These are phyloP conservation scores for Lepidurus couesii DNA, from an alignment of 1,140 invertebrate genomes.

Conservation along the genomic window DNA sequence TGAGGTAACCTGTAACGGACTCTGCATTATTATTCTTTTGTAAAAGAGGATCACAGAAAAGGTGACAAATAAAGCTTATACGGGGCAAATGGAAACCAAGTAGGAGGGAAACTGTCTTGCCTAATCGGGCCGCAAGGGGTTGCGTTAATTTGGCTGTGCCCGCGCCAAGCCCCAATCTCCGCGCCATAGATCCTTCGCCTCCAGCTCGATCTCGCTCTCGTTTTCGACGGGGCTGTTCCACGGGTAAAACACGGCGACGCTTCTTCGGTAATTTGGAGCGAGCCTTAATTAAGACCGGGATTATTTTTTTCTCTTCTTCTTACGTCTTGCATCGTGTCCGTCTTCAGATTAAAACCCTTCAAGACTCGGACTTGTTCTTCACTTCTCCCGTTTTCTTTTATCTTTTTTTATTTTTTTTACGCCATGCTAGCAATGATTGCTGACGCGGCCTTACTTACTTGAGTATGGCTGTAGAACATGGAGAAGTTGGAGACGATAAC, in stretches of 20 bases:
- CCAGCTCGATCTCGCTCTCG: conserved; percentile 1
- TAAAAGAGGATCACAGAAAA: not conserved
- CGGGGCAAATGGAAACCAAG: not conserved
- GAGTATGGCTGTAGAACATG: conserved; percentile 88
- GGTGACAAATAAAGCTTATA: not conserved
- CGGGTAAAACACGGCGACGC: conserved; percentile 69
- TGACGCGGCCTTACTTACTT: conserved; percentile 49
- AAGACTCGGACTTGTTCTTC: not conserved
- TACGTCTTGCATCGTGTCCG: not conserved
- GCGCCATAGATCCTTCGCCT: conserved; percentile 17
- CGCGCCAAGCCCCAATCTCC: conserved; percentile 26
- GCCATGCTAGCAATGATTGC: not conserved
- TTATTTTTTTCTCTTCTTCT: not conserved
- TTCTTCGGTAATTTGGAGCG: conserved; percentile 83
- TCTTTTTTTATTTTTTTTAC: not conserved
- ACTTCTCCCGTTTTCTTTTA: conserved; percentile 4
- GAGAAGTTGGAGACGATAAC: conserved; percentile 92
- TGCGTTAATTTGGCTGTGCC: conserved; percentile 33
- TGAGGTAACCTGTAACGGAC: not conserved
- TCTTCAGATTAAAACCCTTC: not conserved
- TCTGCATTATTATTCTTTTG: not conserved
- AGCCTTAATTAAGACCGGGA: conserved; percentile 52
- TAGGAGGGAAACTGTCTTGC: not conserved
- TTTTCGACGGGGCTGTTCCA: conserved; percentile 60
- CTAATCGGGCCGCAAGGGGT: conserved; percentile 29